These are phyloP conservation scores for Peromyscus polionotus DNA, from an alignment of 2,113 vertebrate species.

Conservation along the genomic window DNA sequence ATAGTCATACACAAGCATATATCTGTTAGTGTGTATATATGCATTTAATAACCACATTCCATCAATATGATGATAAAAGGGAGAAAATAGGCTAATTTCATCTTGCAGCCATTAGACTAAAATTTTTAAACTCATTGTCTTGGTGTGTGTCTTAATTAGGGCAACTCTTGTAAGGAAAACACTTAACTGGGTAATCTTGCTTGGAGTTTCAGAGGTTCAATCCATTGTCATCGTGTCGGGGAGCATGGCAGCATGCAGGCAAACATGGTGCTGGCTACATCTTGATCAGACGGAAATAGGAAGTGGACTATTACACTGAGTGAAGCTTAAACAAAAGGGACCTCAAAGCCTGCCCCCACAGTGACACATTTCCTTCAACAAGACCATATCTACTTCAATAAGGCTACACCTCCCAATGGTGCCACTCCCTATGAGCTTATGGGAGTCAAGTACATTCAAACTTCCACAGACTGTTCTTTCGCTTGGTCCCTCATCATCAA, in stretches of 20 bases:
- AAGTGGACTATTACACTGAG: neutral
- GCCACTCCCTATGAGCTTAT: neutral
- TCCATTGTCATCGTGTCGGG: neutral
- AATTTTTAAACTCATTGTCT: neutral
- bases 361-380: neutral
- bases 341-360: neutral
- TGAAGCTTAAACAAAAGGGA: neutral
- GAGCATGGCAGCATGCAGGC: neutral
- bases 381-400: neutral
- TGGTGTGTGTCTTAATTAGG: neutral
- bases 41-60: neutral
- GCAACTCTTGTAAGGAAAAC: neutral
- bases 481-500: neutral
- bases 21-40: neutral
- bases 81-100: neutral
- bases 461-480: neutral
- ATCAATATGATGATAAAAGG: neutral
- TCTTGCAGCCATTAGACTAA: neutral
- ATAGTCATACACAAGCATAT: too few species aligned
- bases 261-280: neutral
- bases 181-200: neutral
- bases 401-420: neutral
- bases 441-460: neutral
- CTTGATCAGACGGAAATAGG: neutral
- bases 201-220: neutral